A percentile compares a stretch with the other conserved stretches of the same genome.
These are phyloP conservation scores for Tonatia bakeri DNA, from an alignment of 2,113 vertebrate species.

Conservation along the genomic window DNA sequence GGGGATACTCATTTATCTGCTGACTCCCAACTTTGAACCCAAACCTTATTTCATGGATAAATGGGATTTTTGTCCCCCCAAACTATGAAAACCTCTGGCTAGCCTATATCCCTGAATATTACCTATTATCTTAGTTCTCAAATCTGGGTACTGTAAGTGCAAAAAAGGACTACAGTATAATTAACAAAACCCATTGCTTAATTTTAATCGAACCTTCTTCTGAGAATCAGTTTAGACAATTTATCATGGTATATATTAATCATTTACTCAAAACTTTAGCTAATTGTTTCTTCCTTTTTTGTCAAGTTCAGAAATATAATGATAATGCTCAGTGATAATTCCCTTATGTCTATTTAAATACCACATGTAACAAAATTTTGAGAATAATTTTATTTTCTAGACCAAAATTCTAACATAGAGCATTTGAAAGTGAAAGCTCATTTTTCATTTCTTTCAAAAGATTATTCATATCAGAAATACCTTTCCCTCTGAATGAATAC, in stretches of 20 bases:
- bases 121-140: not conserved
- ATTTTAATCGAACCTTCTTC: not conserved
- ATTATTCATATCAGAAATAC: not conserved
- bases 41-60: not conserved
- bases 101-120: not conserved
- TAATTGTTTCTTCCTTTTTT: not conserved
- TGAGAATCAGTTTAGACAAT: not conserved
- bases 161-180: not conserved
- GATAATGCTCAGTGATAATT: not conserved
- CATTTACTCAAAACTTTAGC: not conserved
- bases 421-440: not conserved
- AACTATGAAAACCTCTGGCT: not conserved
- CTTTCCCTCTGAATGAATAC: not conserved
- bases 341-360: not conserved
- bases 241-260: not conserved
- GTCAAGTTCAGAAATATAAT: not conserved
- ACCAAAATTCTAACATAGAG: not conserved
- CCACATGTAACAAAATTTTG: not conserved
- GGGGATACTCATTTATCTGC: not conserved
- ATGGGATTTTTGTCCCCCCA: not conserved
- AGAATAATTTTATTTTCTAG: not conserved
- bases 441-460: not conserved
- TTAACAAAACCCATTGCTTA: not conserved
- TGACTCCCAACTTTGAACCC: not conserved
- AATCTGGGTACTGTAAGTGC: not conserved